Evolutionary conservation across 1,140 invertebrate species (phyloP), one percentile per base, ranked within the genome.

Genomic region (Sitodiplosis mosellana): DNA sequence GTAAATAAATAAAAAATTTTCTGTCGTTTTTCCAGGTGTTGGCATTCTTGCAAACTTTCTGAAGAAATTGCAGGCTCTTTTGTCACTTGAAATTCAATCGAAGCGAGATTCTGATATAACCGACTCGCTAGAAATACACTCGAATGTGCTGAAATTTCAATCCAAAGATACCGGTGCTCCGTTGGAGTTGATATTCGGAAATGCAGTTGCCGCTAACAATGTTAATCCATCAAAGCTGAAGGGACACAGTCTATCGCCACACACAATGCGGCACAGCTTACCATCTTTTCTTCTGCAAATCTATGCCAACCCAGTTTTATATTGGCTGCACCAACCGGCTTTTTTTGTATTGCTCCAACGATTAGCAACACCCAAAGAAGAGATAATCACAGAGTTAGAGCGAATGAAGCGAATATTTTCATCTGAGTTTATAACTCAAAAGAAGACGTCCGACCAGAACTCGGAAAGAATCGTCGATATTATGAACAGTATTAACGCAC

Each of bases 241-340:
- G 66, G 81, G 77, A 1, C 75, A 83, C 59, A 60, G 62, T 3
- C 55, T 86, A 5, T 67, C 67, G 34, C 68, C 77, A 4, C 60
- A 73, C 49, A 81, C 76, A 4, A 80, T 85, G 72, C 66, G 63
- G 42, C 67, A 71, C 45, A 75, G 78, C 0, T 70, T 84, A 18
- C 75, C 83, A 1, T 67, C 77, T 37, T 66, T 84, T 34, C 78
- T 78, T 55, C 55, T 83, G 22, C 75, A 81, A 54, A 64, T 82
- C 49, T 84, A 86, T 57, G 68, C 80, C 12, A 85, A 86, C 68
- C 79, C 80, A 2, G 67, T 71, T 22, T 64, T 84, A 41, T 76
- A 78, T 55, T 80, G 76, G 64, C 52, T 83, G 12, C 65, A 74
- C 12, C 70, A 76, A 49, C 67, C 73, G 2, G 72, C 77, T 0